These are phyloP conservation scores for Argyresthia goedartella DNA, from an alignment of 2,888 invertebrate genomes.

Conservation along the genomic window DNA sequence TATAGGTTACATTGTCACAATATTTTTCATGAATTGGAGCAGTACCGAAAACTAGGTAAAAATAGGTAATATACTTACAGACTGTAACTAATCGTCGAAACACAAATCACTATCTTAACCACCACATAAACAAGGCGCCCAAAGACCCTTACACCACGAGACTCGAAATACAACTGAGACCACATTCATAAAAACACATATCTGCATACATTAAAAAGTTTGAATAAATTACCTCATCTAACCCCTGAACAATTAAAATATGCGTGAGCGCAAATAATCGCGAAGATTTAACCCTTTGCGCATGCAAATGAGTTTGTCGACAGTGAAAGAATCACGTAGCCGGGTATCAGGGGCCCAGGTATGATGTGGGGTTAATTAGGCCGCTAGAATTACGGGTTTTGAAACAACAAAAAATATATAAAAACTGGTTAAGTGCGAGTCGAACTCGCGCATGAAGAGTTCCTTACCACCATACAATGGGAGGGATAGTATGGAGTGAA, in stretches of 20 bases:
- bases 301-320: slow-evolving; percentile 54
- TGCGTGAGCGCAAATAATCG: slow-evolving; percentile 65
- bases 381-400: neutral
- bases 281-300: slow-evolving; percentile 62
- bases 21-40: too few species aligned
- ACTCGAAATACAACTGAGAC: slow-evolving; percentile 46
- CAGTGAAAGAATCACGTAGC: slow-evolving; percentile 38
- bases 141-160: slow-evolving; percentile 34
- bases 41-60: too few species aligned
- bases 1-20: too few species aligned
- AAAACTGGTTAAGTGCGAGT: too few species aligned
- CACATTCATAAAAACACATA: slow-evolving; percentile 28
- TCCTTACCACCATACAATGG: too few species aligned
- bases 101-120: neutral
- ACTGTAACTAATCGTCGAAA: neutral
- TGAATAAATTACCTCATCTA: slow-evolving; percentile 48
- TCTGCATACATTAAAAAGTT: slow-evolving; percentile 35
- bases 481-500: too few species aligned
- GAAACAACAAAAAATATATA: neutral
- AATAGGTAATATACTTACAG: neutral
- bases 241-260: slow-evolving; percentile 71
- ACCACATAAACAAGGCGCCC: neutral
- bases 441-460: too few species aligned
- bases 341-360: slow-evolving; percentile 50
- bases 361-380: slow-evolving; percentile 23